Percentiles rank a stretch among this genome's conserved stretches.
Conservation (phyloP, 2,888 invertebrate genomes). For the Scaeva pyrastri region DNA sequence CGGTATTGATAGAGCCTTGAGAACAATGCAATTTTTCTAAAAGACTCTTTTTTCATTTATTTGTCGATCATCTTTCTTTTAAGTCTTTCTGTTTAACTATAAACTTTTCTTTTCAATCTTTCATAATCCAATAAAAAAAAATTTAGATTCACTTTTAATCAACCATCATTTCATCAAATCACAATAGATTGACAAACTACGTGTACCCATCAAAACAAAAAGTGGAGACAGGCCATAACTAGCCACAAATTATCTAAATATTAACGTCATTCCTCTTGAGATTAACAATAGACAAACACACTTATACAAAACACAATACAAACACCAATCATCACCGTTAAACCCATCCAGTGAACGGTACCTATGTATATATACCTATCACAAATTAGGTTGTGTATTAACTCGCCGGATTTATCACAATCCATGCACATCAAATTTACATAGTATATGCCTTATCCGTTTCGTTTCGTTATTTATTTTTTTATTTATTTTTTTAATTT, state of each 20-base stretch:
- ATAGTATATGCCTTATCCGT: slow-evolving; percentile 53
- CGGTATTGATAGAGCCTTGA: too few relatives aligned
- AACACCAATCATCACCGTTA: slow-evolving; percentile 17
- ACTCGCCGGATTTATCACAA: slow-evolving; percentile 29
- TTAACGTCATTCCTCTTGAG: slow-evolving; percentile 62
- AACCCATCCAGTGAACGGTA: too few relatives aligned
- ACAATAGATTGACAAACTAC: slow-evolving; percentile 9
- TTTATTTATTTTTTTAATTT: too few relatives aligned
- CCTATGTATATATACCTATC: too few relatives aligned
- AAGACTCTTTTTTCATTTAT: too few relatives aligned
- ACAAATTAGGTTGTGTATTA: slow-evolving; percentile 40
- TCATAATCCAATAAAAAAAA: neutral
- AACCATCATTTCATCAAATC: slow-evolving; percentile 6
- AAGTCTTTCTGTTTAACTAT: too few relatives aligned
- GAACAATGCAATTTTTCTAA: too few relatives aligned
- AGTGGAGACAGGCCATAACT: too few relatives aligned
- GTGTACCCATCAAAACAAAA: too few relatives aligned
- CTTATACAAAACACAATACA: slow-evolving; percentile 15
- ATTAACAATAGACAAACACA: slow-evolving; percentile 17
- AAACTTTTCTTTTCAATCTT: too few relatives aligned
- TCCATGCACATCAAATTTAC: slow-evolving; percentile 40
- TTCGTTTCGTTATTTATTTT: slow-evolving; percentile 12
- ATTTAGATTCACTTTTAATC: slow-evolving; percentile 12
- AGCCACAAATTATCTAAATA: too few relatives aligned
- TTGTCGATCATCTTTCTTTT: too few relatives aligned